Evolutionary conservation across 2,797 vertebrate species (phyloP), one percentile per base, ranked within the genome.

Genomic region (Sternotherus odoratus): DNA sequence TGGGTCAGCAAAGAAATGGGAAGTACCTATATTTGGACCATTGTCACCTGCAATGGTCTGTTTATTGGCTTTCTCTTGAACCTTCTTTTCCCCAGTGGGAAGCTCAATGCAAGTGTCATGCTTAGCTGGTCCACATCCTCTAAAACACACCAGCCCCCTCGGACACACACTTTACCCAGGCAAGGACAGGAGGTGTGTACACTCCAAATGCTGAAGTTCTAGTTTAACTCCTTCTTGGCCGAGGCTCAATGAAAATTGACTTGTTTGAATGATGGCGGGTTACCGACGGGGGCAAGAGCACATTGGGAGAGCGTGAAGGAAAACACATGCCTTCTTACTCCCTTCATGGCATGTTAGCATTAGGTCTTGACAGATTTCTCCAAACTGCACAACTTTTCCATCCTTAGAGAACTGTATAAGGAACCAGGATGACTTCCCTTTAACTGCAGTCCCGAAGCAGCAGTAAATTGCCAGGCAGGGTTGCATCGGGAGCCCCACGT

Each of bases 151-250:
- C 85, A 93, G 8, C 28, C 26, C 10, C 77, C 85, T 88, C 39
- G 75, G 69, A 93, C 81, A 0, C 49, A 94, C 81, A 90, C 90
- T 92, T 95, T 95, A 95, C 94, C 82, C 0, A 88, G 69, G 75
- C 2, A 0, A 87, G 86, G 50, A 94, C 80, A 95, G 95, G 94
- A 72, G 90, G 69, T 86, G 94, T 96, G 86, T 82, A 26, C 79
- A 89, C 4, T 53, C 90, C 92, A 95, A 95, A 96, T 89, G 94
- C 87, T 93, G 82, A 82, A 81, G 93, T 95, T 94, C 95, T 95
- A 95, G 96, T 97, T 97, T 97, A 96, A 83, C 57, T 30, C 79
- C 78, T 77, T 82, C 87, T 88, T 91, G 82, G 91, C 87, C 82
- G 82, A 83, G 49, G 91, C 69, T 78, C 83, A 85, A 82, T 92